Base-by-base conservation (phyloP, 2,797 vertebrate genomes). In the Heteromormyrus szaboi region DNA sequence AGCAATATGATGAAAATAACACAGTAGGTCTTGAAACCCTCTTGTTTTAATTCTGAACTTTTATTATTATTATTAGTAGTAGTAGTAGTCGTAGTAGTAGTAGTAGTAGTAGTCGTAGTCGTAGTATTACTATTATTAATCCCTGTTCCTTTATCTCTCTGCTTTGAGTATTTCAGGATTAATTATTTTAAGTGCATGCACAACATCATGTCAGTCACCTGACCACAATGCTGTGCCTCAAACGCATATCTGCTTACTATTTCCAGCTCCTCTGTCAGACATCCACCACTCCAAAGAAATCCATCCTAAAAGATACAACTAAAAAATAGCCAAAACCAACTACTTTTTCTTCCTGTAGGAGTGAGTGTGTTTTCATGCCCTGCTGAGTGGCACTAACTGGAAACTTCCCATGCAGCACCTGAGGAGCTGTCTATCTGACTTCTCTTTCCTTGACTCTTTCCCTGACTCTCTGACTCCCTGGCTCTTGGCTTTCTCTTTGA, bases 361-460 rank as follows among this genome's bases (percentile, higher is more conserved):
- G 92, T 96, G 94, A 95, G 92, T 94, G 94, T 94, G 95, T 90
- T 81, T 81, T 92, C 91, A 94, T 94, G 94, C 94, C 94, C 94
- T 94, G 94, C 95, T 95, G 93, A 94, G 94, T 94, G 95, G 93
- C 94, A 95, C 94, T 96, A 96, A 96, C 96, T 95, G 95, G 91
- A 93, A 94, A 95, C 90, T 94, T 95, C 90, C 92, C 95, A 95
- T 95, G 92, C 94, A 95, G 79, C 95, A 93, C 95, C 95, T 94
- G 51, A 54, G 84, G 84, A 85, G 84, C 95, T 94, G 95, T 93
- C 56, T 87, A 12, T 72, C 76, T 46, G 41, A 81, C 76, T 81
- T 76, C 81, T 37, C 65, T 81, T 44, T 68, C 56, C 29, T 53
- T 3, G 19, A n/a, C 12, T 50, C 8, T 59, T 84, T 33, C 25